phyloP scores from a whole-genome alignment of 2,888 invertebrate species.

The Apodemia duryi region DNA sequence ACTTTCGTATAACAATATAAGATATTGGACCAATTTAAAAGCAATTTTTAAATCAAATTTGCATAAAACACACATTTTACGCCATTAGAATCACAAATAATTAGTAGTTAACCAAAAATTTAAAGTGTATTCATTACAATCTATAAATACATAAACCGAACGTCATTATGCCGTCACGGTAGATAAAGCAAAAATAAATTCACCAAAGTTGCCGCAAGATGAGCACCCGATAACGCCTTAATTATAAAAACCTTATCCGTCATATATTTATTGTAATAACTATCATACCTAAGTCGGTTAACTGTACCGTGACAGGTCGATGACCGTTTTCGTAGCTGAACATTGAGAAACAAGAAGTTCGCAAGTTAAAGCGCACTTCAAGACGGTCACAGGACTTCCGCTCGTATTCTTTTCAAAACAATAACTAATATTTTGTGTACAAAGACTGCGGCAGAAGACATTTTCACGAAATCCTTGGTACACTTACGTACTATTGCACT shows the following conservation, averaged over 20 bases:
- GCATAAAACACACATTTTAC: too few species aligned
- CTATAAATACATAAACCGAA: slow-evolving; percentile 16
- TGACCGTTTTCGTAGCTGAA: slow-evolving; percentile 42
- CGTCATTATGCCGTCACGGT: slow-evolving; percentile 54
- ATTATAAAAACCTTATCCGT: slow-evolving; percentile 30
- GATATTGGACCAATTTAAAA: too few species aligned
- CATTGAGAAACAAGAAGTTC: neutral
- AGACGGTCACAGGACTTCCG: neutral
- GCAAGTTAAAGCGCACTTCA: neutral
- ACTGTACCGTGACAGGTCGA: slow-evolving; percentile 70
- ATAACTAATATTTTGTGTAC: neutral
- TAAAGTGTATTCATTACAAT: neutral
- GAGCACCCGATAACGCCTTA: slow-evolving; percentile 29
- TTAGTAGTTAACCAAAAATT: slow-evolving; percentile 4
- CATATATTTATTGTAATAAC: slow-evolving; percentile 44
- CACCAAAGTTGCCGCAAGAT: slow-evolving; percentile 27
- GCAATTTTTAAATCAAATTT: too few species aligned
- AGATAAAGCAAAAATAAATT: slow-evolving; percentile 52
- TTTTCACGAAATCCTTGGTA: too few species aligned
- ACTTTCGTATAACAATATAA: too few species aligned
- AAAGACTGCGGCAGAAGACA: too few species aligned
- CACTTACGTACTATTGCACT: too few species aligned
- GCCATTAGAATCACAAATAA: neutral
- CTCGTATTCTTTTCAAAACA: neutral
- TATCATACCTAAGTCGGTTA: slow-evolving; percentile 56